Evolutionary conservation across 2,113 vertebrate species (phyloP).

Genomic region (Isurus oxyrinchus): DNA sequence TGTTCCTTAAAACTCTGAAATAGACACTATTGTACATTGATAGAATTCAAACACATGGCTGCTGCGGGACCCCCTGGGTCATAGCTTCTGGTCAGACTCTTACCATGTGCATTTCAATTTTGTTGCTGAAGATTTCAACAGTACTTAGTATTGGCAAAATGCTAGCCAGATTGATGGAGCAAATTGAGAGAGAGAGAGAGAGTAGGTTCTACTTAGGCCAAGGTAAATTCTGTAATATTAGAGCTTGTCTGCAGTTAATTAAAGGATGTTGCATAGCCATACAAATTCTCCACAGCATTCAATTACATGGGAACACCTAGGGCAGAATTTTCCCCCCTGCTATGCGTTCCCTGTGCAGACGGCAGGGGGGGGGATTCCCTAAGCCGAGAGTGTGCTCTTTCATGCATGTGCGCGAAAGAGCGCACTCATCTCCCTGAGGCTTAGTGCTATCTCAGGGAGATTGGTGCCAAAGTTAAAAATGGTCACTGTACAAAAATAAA

Average conservation of each 20-base stretch:
- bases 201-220: not conserved
- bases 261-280: not conserved
- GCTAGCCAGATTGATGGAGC: slow-evolving; percentile 17
- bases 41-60: not conserved
- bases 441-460: no score
- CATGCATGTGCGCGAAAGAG: no score
- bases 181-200: not conserved
- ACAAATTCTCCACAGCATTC: not conserved
- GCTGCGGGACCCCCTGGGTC: not conserved
- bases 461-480: no score
- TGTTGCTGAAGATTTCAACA: slow-evolving; percentile 28
- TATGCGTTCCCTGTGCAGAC: no score
- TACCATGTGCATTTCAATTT: slow-evolving; percentile 25
- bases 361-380: no score
- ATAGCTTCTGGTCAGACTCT: slow-evolving; percentile 21
- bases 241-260: slow-evolving; percentile 16
- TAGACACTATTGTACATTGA: not conserved
- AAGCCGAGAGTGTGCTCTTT: no score
- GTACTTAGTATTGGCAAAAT: slow-evolving; percentile 29
- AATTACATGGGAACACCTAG: no score
- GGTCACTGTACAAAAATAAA: no score
- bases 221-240: not conserved
- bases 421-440: no score
- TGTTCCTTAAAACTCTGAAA: not conserved
- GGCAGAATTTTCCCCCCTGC: no score